A percentile compares a stretch with the other conserved stretches of the same genome.
Evolutionary conservation across 2,888 invertebrate species (phyloP).

Genomic region (Dicyrtoma fusca): DNA sequence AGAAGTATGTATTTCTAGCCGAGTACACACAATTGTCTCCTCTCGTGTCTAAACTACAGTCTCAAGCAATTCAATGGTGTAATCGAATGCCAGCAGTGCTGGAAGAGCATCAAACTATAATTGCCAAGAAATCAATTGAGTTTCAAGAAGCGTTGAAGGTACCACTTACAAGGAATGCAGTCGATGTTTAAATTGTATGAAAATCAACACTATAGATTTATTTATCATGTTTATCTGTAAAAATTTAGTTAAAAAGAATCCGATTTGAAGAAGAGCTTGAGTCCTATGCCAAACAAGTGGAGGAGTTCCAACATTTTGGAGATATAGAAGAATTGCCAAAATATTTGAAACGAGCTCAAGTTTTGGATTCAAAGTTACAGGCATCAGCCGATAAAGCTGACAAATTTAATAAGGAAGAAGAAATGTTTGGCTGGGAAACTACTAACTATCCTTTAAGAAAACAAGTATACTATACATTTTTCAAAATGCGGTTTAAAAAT

Average conservation of each 20-base stretch:
- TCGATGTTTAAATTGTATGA: background rate
- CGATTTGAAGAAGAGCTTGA: slow-evolving; percentile 82
- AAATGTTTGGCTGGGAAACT: slow-evolving; percentile 81
- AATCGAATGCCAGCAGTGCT: slow-evolving; percentile 78
- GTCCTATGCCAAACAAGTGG: slow-evolving; percentile 75
- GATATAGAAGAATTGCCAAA: slow-evolving; percentile 79
- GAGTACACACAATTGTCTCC: slow-evolving; percentile 80
- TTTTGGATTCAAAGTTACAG: slow-evolving; percentile 72
- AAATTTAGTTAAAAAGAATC: slow-evolving; percentile 67
- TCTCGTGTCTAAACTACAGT: slow-evolving; percentile 85
- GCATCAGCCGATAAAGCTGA: slow-evolving; percentile 79
- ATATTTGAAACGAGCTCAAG: slow-evolving; percentile 79
- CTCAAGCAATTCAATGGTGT: slow-evolving; percentile 86
- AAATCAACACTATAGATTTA: background rate
- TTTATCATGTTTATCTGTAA: slow-evolving; percentile 18
- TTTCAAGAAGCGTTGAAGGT: slow-evolving; percentile 80
- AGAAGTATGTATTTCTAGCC: slow-evolving; percentile 76
- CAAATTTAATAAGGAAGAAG: slow-evolving; percentile 88
- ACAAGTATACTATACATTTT: slow-evolving; percentile 59
- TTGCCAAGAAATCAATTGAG: slow-evolving; percentile 79
- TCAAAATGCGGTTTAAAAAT: background rate
- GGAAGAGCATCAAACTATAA: slow-evolving; percentile 78
- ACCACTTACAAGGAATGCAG: slow-evolving; percentile 12
- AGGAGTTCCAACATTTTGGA: slow-evolving; percentile 85
- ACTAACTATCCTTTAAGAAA: slow-evolving; percentile 88